Percentiles rank a stretch among this genome's conserved stretches.
phyloP scores from a whole-genome alignment of 2,888 invertebrate genomes.

The Lypha dubia region DNA sequence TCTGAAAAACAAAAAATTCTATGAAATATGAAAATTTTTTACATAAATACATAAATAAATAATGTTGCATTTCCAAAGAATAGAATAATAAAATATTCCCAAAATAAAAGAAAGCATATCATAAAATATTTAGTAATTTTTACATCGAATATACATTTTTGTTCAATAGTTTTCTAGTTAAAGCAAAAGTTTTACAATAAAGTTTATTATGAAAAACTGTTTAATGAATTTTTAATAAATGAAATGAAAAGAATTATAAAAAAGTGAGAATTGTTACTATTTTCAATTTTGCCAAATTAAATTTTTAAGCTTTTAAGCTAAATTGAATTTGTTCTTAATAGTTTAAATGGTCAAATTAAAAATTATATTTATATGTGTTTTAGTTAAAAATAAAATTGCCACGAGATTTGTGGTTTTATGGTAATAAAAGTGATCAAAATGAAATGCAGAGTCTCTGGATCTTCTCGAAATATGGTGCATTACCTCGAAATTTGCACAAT shows the following conservation, averaged over 20 bases:
- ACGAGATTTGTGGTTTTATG: no score
- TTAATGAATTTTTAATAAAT: not conserved
- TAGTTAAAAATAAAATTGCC: not conserved
- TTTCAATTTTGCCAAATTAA: not conserved
- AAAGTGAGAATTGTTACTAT: not conserved
- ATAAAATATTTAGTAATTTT: conserved; percentile 2
- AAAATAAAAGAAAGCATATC: not conserved
- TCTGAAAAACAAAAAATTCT: no score
- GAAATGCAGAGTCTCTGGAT: no score
- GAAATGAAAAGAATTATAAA: not conserved
- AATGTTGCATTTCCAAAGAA: not conserved
- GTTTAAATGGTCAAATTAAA: not conserved
- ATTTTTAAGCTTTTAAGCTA: not conserved
- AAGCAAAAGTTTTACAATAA: not conserved
- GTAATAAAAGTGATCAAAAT: no score
- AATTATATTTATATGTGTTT: not conserved
- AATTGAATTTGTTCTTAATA: not conserved
- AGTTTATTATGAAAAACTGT: not conserved
- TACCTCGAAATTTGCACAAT: no score
- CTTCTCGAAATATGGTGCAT: no score
- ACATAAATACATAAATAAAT: conserved; percentile 14
- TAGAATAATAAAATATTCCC: not conserved
- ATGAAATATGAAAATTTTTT: conserved; percentile 23
- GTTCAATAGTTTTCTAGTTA: not conserved
- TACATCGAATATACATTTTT: not conserved